Conservation (phyloP, 2,113 vertebrate species). For the Callorhinus ursinus region DNA sequence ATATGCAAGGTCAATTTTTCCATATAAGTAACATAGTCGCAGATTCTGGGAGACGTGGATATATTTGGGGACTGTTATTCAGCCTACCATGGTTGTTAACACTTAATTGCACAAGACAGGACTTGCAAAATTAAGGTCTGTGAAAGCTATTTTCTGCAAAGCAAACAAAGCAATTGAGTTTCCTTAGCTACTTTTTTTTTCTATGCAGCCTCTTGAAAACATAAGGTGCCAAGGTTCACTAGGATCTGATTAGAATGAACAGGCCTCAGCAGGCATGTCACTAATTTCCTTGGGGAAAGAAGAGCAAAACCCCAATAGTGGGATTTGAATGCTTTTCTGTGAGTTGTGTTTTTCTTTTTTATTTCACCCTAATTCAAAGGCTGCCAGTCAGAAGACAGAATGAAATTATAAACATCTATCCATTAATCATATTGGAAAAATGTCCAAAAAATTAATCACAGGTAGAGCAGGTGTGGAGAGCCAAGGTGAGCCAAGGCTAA, state of each 20-base stretch:
- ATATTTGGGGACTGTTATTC: background rate
- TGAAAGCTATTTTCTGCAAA: conserved; percentile 9
- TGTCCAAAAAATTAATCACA: background rate
- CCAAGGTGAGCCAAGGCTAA: background rate
- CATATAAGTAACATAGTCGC: background rate
- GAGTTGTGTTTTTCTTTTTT: background rate
- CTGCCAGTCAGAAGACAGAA: background rate
- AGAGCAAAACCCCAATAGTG: background rate
- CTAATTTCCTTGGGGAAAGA: conserved; percentile 23
- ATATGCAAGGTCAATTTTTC: background rate
- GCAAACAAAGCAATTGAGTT: background rate
- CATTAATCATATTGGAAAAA: background rate
- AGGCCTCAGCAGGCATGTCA: background rate
- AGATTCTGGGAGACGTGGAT: background rate
- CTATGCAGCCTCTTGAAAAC: background rate
- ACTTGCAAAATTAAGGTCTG: conserved; percentile 24
- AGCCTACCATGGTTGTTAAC: background rate
- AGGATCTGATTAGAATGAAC: background rate
- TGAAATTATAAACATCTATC: background rate
- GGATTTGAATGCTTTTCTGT: background rate
- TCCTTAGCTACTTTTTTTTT: background rate
- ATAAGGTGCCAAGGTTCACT: background rate
- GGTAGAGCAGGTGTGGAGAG: background rate
- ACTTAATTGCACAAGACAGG: background rate
- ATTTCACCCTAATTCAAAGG: background rate